Evolutionary conservation across 2,113 vertebrate species (phyloP).

Genomic region (Siniperca chuatsi): DNA sequence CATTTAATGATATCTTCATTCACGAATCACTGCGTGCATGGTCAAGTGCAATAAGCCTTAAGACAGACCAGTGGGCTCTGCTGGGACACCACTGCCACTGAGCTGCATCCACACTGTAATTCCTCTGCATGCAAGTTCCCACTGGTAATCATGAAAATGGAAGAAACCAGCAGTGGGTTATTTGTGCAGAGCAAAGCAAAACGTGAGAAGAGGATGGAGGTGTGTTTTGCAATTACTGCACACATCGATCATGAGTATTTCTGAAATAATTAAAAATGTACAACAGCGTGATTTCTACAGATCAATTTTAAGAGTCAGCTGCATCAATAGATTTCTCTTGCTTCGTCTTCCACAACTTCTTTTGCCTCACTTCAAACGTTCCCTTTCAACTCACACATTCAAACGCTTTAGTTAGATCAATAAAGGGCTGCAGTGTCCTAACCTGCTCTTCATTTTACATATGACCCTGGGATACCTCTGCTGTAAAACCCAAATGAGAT

Average conservation of each 20-base stretch:
- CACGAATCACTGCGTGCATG: constrained; percentile 35
- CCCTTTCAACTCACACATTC: constrained; percentile 30
- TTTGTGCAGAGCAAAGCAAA: constrained; percentile 46
- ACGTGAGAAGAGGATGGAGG: background rate
- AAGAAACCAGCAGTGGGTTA: constrained; percentile 24
- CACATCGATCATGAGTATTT: constrained; percentile 57
- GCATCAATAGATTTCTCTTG: constrained; percentile 28
- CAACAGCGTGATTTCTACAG: constrained; percentile 44
- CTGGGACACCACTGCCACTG: constrained; percentile 16
- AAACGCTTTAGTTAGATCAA: constrained; percentile 32
- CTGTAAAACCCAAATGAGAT: constrained; percentile 45
- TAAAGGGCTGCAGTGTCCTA: constrained; percentile 51
- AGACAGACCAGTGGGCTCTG: constrained; percentile 33
- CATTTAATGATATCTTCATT: constrained; percentile 36
- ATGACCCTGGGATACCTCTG: constrained; percentile 51
- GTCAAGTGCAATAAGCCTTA: constrained; percentile 34
- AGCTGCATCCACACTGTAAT: constrained; percentile 41
- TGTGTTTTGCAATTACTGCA: constrained; percentile 48
- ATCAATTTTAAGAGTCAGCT: constrained; percentile 49
- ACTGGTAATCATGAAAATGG: constrained; percentile 37
- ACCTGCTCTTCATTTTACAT: constrained; percentile 50
- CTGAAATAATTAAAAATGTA: constrained; percentile 66
- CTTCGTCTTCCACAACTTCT: constrained; percentile 46
- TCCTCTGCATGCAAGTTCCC: constrained; percentile 44
- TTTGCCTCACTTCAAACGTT: constrained; percentile 33